phyloP scores from a whole-genome alignment of 1,140 invertebrate genomes.

The Lordiphosa clarofinis region DNA sequence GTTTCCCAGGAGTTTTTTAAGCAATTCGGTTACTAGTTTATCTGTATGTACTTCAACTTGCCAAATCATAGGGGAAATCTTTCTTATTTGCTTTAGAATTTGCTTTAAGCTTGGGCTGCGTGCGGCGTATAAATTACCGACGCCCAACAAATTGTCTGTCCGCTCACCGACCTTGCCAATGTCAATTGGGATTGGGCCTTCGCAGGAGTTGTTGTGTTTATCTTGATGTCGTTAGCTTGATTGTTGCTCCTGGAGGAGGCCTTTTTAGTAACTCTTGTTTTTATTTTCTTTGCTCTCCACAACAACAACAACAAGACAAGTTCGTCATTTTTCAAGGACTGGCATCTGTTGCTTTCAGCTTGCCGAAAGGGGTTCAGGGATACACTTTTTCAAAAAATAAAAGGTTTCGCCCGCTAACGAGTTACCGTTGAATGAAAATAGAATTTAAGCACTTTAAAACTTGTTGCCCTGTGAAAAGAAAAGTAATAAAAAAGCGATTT shows the following conservation, averaged over 20 bases:
- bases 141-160: conserved; percentile 30
- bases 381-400: conserved; percentile 9
- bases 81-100: conserved; percentile 56
- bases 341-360: conserved; percentile 49
- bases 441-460: conserved; percentile 50
- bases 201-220: conserved; percentile 43
- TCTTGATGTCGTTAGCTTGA: conserved; percentile 60
- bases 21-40: too few relatives aligned
- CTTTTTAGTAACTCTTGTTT: conserved; percentile 57
- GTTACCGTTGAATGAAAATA: conserved; percentile 6
- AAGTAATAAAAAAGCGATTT: conserved; percentile 44
- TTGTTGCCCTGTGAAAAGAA: conserved; percentile 32
- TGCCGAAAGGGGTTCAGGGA: conserved; percentile 28
- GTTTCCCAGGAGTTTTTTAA: too few relatives aligned
- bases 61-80: conserved; percentile 7
- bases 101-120: conserved; percentile 23
- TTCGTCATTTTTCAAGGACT: conserved; percentile 25
- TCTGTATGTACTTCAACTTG: conserved; percentile 27
- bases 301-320: conserved; percentile 40
- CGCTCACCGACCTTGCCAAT: conserved; percentile 50
- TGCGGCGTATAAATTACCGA: conserved; percentile 54
- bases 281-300: conserved; percentile 40
- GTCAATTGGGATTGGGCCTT: conserved; percentile 51
- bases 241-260: conserved; percentile 31
- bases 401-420: conserved; percentile 8